Evolutionary conservation across 2,888 invertebrate species (phyloP).

Genomic region (Amaurobius ferox): DNA sequence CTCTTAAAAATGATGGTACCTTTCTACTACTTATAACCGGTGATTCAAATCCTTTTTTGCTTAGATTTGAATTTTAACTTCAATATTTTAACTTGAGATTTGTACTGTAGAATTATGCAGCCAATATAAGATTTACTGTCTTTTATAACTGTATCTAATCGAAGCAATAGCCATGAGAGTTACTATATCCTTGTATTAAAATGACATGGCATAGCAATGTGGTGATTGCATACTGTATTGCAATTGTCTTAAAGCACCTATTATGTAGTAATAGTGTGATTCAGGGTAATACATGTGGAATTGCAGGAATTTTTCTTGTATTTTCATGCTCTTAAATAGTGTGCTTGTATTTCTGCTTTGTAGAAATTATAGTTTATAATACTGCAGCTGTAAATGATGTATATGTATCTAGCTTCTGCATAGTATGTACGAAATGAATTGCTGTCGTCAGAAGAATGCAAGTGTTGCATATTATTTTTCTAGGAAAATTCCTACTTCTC

Average conservation of each 20-base stretch:
- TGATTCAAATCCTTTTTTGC: too few species aligned
- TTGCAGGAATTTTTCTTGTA: slow-evolving; percentile 59
- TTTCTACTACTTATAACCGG: too few species aligned
- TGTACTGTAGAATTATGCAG: neutral
- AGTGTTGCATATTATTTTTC: neutral
- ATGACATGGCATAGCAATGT: slow-evolving; percentile 52
- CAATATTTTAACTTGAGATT: too few species aligned
- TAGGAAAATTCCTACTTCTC: neutral
- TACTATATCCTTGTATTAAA: neutral
- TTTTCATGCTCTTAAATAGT: slow-evolving; percentile 50
- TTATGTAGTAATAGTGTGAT: slow-evolving; percentile 35
- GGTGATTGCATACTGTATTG: slow-evolving; percentile 25
- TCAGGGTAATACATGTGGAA: slow-evolving; percentile 48
- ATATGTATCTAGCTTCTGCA: slow-evolving; percentile 45
- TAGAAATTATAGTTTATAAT: slow-evolving; percentile 46
- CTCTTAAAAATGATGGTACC: too few species aligned
- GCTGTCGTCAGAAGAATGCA: neutral
- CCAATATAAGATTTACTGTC: neutral
- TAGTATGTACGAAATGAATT: neutral
- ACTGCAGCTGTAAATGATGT: slow-evolving; percentile 34
- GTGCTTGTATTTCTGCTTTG: slow-evolving; percentile 55
- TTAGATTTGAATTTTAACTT: too few species aligned
- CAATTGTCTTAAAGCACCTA: slow-evolving; percentile 37
- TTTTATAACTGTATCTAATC: neutral
- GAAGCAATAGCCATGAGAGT: neutral